Conservation (phyloP, 1,140 invertebrate genomes). For the Aleiodes sp. region DNA sequence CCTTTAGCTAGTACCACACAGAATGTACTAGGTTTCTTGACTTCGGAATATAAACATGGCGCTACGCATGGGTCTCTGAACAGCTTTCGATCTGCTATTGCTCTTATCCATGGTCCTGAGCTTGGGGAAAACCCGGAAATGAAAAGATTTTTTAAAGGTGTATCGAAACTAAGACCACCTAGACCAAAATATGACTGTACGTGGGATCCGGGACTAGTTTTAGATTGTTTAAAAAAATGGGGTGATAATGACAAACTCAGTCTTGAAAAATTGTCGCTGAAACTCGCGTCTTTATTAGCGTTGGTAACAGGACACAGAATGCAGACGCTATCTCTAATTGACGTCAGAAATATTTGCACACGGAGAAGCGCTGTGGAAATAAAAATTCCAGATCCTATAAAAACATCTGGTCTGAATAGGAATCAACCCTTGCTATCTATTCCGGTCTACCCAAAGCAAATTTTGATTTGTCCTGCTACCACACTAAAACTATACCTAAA, state of each 20-base stretch:
- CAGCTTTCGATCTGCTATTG: not conserved
- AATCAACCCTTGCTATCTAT: constrained; percentile 24
- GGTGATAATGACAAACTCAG: constrained; percentile 22
- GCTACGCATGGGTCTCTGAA: not conserved
- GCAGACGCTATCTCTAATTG: constrained; percentile 29
- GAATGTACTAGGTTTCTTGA: not conserved
- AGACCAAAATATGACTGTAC: not conserved
- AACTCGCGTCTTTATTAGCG: constrained; percentile 15
- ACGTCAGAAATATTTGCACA: constrained; percentile 11
- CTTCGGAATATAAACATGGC: constrained; percentile 6
- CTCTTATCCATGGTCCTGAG: no score
- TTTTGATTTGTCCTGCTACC: constrained; percentile 14
- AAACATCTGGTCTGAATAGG: constrained; percentile 14
- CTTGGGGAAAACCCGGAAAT: no score
- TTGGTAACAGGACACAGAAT: constrained; percentile 19
- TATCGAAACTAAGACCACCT: no score
- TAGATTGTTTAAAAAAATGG: constrained; percentile 27
- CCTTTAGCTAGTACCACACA: constrained; percentile 14
- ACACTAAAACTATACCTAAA: constrained; percentile 24
- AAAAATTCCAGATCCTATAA: constrained; percentile 27
- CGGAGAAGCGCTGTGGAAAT: not conserved
- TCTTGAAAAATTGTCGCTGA: constrained; percentile 5
- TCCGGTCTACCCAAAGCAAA: constrained; percentile 15
- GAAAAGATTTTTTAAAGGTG: no score
- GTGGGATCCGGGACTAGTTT: constrained; percentile 41